Conservation (phyloP, 2,888 invertebrate genomes). For the Cordilura impudica region DNA sequence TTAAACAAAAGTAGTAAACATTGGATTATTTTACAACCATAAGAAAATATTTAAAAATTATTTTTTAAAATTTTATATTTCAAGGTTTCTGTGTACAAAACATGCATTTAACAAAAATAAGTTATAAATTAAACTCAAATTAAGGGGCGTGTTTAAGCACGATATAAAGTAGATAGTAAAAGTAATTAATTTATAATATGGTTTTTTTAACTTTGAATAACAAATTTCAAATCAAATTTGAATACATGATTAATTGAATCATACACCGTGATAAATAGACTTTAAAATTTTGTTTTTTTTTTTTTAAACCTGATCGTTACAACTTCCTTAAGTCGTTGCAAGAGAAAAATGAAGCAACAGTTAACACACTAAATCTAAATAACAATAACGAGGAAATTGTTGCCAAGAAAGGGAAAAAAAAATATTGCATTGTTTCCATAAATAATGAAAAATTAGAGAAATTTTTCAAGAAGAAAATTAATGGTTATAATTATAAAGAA, state of each 20-base stretch:
- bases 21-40: background rate
- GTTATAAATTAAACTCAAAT: background rate
- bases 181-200: constrained; percentile 45
- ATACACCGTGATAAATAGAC: background rate
- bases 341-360: background rate
- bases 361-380: constrained; percentile 3
- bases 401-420: constrained; percentile 4
- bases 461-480: constrained; percentile 18
- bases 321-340: constrained; percentile 45
- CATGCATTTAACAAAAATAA: constrained; percentile 11
- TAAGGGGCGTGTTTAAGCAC: constrained; percentile 50
- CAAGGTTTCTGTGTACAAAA: background rate
- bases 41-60: background rate
- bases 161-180: constrained; percentile 47
- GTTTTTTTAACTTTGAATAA: background rate
- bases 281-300: background rate
- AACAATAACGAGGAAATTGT: constrained; percentile 58
- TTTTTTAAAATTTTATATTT: constrained; percentile 31
- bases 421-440: constrained; percentile 11
- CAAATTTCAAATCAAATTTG: constrained; percentile 3
- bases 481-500: background rate
- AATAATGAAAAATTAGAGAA: constrained; percentile 17
- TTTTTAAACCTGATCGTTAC: constrained; percentile 19
- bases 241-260: background rate
- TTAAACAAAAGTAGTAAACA: background rate